Percentiles rank a stretch among this genome's conserved stretches.
Conservation (phyloP, 1,140 invertebrate species). For the Scaptodrosophila lebanonensis region DNA sequence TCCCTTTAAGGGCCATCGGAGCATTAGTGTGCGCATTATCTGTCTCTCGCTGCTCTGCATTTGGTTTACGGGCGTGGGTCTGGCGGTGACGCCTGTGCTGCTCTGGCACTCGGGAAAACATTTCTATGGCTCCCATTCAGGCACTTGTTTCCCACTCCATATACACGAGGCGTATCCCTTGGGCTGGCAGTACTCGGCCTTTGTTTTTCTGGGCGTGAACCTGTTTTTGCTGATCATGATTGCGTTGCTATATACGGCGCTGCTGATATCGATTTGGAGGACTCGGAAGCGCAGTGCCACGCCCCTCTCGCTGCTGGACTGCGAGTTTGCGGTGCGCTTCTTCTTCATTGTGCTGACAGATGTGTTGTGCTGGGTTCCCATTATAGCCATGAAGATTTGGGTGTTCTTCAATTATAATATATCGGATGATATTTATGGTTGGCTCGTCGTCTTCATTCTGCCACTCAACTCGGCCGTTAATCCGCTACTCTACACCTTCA, state of each 20-base stretch:
- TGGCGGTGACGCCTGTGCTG: conserved; percentile 84
- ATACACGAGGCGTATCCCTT: conserved; percentile 83
- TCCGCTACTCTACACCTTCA: conserved; percentile 88
- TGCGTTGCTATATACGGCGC: conserved; percentile 81
- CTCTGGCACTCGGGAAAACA: conserved; percentile 80
- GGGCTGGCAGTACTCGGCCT: conserved; percentile 87
- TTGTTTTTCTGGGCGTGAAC: conserved; percentile 86
- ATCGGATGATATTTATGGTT: conserved; percentile 83
- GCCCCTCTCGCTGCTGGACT: conserved; percentile 81
- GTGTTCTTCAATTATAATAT: conserved; percentile 80
- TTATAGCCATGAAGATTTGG: conserved; percentile 83
- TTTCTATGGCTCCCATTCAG: conserved; percentile 83
- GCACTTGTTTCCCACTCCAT: conserved; percentile 86
- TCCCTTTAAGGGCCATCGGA: conserved; percentile 81
- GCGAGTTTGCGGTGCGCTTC: conserved; percentile 84
- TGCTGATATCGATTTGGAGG: conserved; percentile 83
- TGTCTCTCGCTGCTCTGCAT: conserved; percentile 77
- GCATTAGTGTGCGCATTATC: conserved; percentile 80
- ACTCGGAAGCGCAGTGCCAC: conserved; percentile 81
- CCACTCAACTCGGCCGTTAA: conserved; percentile 89
- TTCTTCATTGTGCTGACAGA: conserved; percentile 87
- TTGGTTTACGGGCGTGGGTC: conserved; percentile 82
- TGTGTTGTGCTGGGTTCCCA: conserved; percentile 86
- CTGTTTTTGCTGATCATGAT: conserved; percentile 81
- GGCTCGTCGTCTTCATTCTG: conserved; percentile 86